Evolutionary conservation across 1,140 invertebrate species (phyloP).

Genomic region (Cydia strobilella): DNA sequence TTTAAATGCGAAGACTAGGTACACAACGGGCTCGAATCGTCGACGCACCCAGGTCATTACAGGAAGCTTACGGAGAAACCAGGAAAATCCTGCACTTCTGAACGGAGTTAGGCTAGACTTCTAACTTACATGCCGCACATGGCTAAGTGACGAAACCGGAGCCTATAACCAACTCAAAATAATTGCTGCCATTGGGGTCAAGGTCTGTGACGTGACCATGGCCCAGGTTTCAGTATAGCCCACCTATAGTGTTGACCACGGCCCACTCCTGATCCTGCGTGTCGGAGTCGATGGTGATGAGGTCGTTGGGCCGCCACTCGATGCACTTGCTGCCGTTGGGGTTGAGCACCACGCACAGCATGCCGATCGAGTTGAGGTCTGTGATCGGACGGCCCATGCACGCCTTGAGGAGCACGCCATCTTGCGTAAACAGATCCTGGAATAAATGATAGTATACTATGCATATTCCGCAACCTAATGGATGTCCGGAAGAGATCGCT

Average conservation of each 20-base stretch:
- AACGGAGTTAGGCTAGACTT: too few relatives aligned
- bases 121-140: too few relatives aligned
- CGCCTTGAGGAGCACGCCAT: conserved; percentile 82
- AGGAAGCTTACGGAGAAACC: too few relatives aligned
- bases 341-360: conserved; percentile 81
- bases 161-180: too few relatives aligned
- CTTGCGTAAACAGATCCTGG: conserved; percentile 82
- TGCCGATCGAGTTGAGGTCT: conserved; percentile 82
- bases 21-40: too few relatives aligned
- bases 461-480: too few relatives aligned
- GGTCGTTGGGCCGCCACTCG: conserved; percentile 90
- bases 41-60: too few relatives aligned
- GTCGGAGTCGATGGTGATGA: conserved; percentile 86
- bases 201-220: neutral
- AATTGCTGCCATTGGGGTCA: too few relatives aligned
- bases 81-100: too few relatives aligned
- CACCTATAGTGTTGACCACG: conserved; percentile 86
- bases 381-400: conserved; percentile 79
- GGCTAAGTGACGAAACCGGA: too few relatives aligned
- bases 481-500: too few relatives aligned
- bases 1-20: too few relatives aligned
- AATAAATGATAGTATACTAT: neutral
- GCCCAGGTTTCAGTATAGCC: conserved; percentile 36
- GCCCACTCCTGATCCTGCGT: conserved; percentile 91
- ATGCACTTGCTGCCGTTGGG: conserved; percentile 81